Conservation (phyloP, 2,797 vertebrate species). For the Leontocebus nigricollis region DNA sequence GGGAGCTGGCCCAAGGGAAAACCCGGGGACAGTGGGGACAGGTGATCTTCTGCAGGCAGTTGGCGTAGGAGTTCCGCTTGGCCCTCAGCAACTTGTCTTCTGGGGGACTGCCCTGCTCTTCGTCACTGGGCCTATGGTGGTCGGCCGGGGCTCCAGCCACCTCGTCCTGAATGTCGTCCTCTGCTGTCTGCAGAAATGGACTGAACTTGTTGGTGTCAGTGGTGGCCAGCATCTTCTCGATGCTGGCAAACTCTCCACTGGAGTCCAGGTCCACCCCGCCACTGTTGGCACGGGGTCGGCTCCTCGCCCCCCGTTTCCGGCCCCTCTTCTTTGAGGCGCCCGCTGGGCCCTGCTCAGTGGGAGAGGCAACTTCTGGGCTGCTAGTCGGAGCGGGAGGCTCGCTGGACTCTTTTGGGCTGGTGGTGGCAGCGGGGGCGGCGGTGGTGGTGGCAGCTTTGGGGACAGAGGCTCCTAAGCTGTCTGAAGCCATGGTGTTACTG, state of each 20-base stretch:
- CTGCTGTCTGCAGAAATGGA: constrained; percentile 91
- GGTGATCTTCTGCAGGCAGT: constrained; percentile 94
- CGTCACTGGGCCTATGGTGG: constrained; percentile 84
- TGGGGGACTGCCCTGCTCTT: constrained; percentile 87
- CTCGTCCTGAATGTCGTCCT: constrained; percentile 85
- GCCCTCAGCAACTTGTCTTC: constrained; percentile 88
- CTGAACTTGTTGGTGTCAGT: constrained; percentile 97
- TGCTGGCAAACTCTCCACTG: constrained; percentile 97
- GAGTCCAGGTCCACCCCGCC: constrained; percentile 92
- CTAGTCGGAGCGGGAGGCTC: constrained; percentile 63
- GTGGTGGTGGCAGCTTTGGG: constrained; percentile 68
- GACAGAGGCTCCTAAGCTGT: constrained; percentile 78
- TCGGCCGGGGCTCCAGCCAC: constrained; percentile 50
- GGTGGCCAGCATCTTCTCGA: constrained; percentile 97
- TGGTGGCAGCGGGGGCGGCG: neutral
- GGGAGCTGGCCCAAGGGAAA: constrained; percentile 96
- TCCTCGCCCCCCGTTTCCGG: constrained; percentile 87
- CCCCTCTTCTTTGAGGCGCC: constrained; percentile 85
- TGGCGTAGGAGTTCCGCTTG: constrained; percentile 95
- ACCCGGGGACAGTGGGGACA: constrained; percentile 95
- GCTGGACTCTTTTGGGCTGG: constrained; percentile 69
- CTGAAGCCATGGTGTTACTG: constrained; percentile 61
- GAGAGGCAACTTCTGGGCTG: constrained; percentile 76
- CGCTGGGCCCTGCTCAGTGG: constrained; percentile 61
- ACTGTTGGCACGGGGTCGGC: constrained; percentile 76